Percentiles rank a stretch among this genome's conserved stretches.
These are phyloP conservation scores for Drosophila basisetae DNA, from an alignment of 2,888 invertebrate genomes.

Conservation along the genomic window DNA sequence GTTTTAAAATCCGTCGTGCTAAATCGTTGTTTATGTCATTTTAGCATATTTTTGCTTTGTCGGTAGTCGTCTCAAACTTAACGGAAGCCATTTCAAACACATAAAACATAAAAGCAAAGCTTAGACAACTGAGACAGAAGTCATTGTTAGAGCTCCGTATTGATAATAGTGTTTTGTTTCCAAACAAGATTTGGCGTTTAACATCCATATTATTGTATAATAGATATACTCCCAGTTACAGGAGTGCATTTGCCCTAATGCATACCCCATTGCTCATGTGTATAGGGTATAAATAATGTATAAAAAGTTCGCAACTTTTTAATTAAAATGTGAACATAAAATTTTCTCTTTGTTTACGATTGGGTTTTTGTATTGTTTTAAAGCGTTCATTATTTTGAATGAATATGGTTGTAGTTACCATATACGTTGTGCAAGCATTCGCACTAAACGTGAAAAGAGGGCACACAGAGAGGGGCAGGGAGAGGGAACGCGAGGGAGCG, in stretches of 20 bases:
- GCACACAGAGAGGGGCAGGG: background rate
- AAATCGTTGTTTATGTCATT: background rate
- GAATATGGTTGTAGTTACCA: conserved; percentile 6
- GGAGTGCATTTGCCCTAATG: background rate
- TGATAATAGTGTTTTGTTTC: background rate
- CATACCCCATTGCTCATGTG: background rate
- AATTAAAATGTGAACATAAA: conserved; percentile 18
- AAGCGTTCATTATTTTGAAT: conserved; percentile 24
- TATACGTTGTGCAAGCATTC: conserved; percentile 34
- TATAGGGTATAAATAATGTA: conserved; percentile 7
- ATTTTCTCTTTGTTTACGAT: conserved; percentile 29
- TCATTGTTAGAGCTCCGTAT: background rate
- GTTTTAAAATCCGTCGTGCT: background rate
- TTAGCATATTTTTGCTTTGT: background rate
- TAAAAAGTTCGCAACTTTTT: conserved; percentile 37
- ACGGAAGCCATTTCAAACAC: too few relatives aligned
- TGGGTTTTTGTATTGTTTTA: background rate
- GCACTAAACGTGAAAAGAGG: background rate
- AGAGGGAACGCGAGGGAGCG: background rate
- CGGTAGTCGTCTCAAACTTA: background rate
- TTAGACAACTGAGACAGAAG: background rate
- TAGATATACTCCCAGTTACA: background rate
- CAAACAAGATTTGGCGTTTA: background rate
- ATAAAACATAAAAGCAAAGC: background rate
- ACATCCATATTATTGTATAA: background rate